Base-by-base conservation (phyloP, 37 sponge, comb jelly and placozoan genomes). In the Amphimedon queenslandica region DNA sequence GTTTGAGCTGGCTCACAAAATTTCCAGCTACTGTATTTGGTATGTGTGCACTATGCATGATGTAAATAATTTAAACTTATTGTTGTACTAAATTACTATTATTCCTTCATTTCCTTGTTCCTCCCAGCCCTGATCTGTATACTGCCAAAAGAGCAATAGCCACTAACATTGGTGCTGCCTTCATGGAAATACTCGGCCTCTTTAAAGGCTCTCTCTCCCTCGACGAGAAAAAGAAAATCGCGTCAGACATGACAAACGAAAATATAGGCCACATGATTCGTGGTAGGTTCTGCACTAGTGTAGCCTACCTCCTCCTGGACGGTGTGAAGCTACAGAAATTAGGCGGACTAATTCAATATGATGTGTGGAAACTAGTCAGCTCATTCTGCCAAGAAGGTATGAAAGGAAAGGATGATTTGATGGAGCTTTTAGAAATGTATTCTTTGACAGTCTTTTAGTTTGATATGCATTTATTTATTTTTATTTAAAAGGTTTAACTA, bases 351-450 rank as follows among this genome's bases (percentile, higher is more conserved):
- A 57, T 92, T 38, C 55, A 43, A 8, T 69, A 83, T 38, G 57
- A 75, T 31, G 66, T 92, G 20, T 92, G 93, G 93, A 78, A 87
- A 24, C 85, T 87, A 31, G 78, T 89, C 0, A 33, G 66, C 27
- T 69, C 88, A 3, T 77, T 92, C 18, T 72, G 74, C 43, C 58
- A 83, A 67, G 75, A 60, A 76, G 88, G 92, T 92, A 36, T 38
- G 68, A 40, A 10, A 23, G 25, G 29, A 1, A 24, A 60, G 5
- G 27, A n/a, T 6, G 24, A 60, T 25, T 6, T 60, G 21, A n/a
- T 60, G 5, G 61, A n/a, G 27, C 61, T 6, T 60, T 60, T 60
- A n/a, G 21, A 6, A 6, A 60, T 25, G 5, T 25, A n/a, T 60
- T n/a, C n/a, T n/a, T n/a, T n/a, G n/a, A n/a, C n/a, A n/a, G n/a